Percentiles rank a stretch among this genome's conserved stretches.
Evolutionary conservation across 1,140 invertebrate genomes (phyloP).

Genomic region (Heliconius eleuchia): DNA sequence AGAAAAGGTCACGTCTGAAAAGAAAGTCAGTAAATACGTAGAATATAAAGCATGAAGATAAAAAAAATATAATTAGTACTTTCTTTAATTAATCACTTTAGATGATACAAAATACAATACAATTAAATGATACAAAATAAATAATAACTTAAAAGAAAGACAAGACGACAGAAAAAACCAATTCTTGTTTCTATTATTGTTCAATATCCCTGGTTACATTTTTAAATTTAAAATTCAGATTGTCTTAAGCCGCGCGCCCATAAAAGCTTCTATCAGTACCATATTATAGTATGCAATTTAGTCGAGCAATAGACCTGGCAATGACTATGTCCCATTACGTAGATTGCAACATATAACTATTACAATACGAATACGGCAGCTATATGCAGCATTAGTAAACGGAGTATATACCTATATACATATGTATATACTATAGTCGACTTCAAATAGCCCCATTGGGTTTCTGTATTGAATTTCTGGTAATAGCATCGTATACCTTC

Average conservation of each 20-base stretch:
- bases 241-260: not conserved
- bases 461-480: constrained; percentile 41
- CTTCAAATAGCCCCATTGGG: constrained; percentile 30
- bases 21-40: no score
- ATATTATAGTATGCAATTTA: constrained; percentile 18
- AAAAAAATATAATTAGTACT: no score
- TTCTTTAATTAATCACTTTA: no score
- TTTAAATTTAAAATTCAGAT: constrained; percentile 10
- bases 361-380: constrained; percentile 16
- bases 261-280: not conserved
- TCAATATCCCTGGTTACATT: not conserved
- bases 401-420: constrained; percentile 15
- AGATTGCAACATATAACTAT: constrained; percentile 21
- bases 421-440: constrained; percentile 10
- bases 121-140: no score
- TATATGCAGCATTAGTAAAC: constrained; percentile 27
- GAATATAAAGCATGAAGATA: no score
- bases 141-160: no score
- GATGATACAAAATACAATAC: no score
- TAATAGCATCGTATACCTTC: constrained; percentile 37
- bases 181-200: not conserved
- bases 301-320: constrained; percentile 17
- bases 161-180: not conserved
- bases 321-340: constrained; percentile 20
- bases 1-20: no score